Evolutionary conservation across 1,140 invertebrate species (phyloP).

Genomic region (Pomacea maculata): DNA sequence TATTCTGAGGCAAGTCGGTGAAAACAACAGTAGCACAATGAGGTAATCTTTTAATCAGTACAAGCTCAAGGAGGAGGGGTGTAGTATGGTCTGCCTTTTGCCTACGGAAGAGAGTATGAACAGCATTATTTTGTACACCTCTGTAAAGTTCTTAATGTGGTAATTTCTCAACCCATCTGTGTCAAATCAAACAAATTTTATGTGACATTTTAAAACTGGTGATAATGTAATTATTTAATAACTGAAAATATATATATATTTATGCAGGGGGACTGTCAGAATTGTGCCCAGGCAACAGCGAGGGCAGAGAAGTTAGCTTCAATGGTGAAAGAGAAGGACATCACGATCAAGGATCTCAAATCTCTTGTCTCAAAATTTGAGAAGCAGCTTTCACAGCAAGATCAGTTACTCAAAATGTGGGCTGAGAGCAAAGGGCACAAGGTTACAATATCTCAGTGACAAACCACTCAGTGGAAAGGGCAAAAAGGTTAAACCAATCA

Average conservation of each 20-base stretch:
- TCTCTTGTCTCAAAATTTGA: slow-evolving; percentile 42
- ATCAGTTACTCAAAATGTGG: slow-evolving; percentile 44
- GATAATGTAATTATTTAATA: too few relatives aligned
- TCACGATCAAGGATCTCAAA: slow-evolving; percentile 45
- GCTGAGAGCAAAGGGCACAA: slow-evolving; percentile 49
- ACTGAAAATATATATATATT: neutral
- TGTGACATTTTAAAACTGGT: too few relatives aligned
- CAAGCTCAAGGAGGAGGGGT: too few relatives aligned
- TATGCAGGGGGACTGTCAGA: slow-evolving; percentile 39
- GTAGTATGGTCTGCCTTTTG: too few relatives aligned
- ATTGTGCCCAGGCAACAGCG: slow-evolving; percentile 38
- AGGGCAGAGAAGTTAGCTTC: slow-evolving; percentile 35
- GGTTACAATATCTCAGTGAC: slow-evolving; percentile 29
- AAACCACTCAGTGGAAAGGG: neutral
- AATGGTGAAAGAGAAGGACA: slow-evolving; percentile 41
- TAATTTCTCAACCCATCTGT: too few relatives aligned
- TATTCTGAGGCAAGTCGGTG: slow-evolving; percentile 1
- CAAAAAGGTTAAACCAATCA: too few relatives aligned
- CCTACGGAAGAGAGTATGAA: too few relatives aligned
- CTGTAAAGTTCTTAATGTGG: too few relatives aligned
- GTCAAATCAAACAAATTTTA: too few relatives aligned
- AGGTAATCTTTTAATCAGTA: neutral
- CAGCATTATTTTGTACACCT: too few relatives aligned
- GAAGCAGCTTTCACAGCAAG: slow-evolving; percentile 46
- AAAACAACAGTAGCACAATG: neutral